Base-by-base conservation (phyloP, 2,888 invertebrate species). In the Plagodis dolabraria region DNA sequence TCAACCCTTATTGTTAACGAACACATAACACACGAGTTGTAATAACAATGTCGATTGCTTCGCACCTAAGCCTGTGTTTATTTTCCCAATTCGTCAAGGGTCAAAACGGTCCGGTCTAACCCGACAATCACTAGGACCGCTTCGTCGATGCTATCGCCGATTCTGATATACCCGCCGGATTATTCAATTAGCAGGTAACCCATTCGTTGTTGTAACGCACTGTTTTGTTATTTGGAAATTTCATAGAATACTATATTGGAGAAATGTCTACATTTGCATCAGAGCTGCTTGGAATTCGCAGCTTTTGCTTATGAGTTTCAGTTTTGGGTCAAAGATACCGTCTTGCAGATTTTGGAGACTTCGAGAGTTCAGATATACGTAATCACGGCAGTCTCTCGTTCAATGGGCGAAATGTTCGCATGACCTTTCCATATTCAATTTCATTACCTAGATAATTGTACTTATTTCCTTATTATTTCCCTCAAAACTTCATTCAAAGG, bases 71-170 rank as follows among this genome's bases (percentile, higher is more conserved):
- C 88, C 84, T 87, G 78, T 85, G 79, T 88, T 68, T 86, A 87
- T 80, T 89, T 88, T 89, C 82, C 79, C 82, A 77, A 65, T 52
- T 76, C 70, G 73, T 76, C 74, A 90, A 93, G 92, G 92, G 89
- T 91, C 81, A 92, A 91, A 87, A 91, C 92, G 87, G 87, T 93
- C 85, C 92, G 93, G 83, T 92, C 93, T 86, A 93, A 92, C 76
- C 93, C 93, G 67, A 92, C 92, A 72, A 90, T 92, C 86, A 93
- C 92, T 81, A 86, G 93, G 87, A 89, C 93, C 70, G 93, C 93
- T 70, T 93, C 93, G 65, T 90, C 92, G 86, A 92, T 92, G 90
- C 91, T 93, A 67, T 93, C 93, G 75, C 93, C 93, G 86, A 93
- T 93, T 80, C 89, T 93, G 90, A 93, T 93, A 76, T 92, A 91